phyloP scores from a whole-genome alignment of 2,797 vertebrate species.

The Macropus fuliginosus region DNA sequence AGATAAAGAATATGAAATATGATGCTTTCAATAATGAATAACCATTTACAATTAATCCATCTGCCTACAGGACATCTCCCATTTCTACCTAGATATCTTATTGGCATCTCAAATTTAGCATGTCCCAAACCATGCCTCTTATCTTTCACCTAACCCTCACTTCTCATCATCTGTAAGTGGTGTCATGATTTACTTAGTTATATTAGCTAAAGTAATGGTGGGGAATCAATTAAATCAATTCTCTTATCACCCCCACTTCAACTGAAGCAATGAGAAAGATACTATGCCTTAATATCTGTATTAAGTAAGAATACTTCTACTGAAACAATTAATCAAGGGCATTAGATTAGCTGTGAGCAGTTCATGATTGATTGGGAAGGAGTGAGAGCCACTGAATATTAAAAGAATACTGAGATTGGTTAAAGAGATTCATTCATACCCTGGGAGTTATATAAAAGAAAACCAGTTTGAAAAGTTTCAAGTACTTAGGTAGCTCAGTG shows the following conservation, averaged over 20 bases:
- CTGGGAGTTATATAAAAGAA: too few species aligned
- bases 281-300: not conserved
- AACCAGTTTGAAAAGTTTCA: too few species aligned
- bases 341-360: not conserved
- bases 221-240: not conserved
- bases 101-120: not conserved
- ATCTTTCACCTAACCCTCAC: not conserved
- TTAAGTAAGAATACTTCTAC: not conserved
- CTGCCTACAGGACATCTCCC: not conserved
- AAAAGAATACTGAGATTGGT: not conserved
- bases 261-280: not conserved
- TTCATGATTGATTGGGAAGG: not conserved
- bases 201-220: not conserved
- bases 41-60: not conserved
- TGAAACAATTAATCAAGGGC: not conserved
- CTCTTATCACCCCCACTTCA: not conserved
- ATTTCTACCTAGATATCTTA: not conserved
- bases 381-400: not conserved
- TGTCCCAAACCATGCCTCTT: not conserved
- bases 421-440: not conserved
- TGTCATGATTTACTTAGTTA: not conserved
- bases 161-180: not conserved
- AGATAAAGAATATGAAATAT: not conserved
- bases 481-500: too few species aligned
- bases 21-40: not conserved